Conservation (phyloP, 1,140 invertebrate species). For the Liolophura sinensis region DNA sequence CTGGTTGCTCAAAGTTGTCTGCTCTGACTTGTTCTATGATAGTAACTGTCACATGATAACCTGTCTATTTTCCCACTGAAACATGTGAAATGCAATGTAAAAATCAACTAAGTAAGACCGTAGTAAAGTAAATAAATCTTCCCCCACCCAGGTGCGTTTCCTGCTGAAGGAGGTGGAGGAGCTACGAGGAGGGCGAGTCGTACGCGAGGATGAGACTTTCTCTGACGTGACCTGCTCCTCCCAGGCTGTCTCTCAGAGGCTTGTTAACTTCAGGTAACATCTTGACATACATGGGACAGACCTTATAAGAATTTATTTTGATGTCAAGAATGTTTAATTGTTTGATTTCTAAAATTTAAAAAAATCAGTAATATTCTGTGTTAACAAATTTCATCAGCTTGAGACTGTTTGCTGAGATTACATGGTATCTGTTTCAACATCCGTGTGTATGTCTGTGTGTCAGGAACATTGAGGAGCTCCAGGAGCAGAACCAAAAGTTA, state of each 20-base stretch:
- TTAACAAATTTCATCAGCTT: too few species aligned
- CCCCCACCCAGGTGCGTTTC: constrained; percentile 66
- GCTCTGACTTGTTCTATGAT: too few species aligned
- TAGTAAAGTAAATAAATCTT: too few species aligned
- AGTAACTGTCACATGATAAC: too few species aligned
- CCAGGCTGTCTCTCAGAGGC: constrained; percentile 77
- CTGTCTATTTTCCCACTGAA: too few species aligned
- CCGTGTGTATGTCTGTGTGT: constrained; percentile 11
- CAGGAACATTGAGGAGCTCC: constrained; percentile 82
- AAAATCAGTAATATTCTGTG: too few species aligned
- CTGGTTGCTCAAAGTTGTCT: too few species aligned
- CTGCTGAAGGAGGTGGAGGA: constrained; percentile 86
- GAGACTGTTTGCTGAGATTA: not conserved
- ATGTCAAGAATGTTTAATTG: too few species aligned
- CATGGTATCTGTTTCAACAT: not conserved
- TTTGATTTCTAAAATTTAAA: constrained; percentile 7
- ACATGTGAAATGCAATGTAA: too few species aligned
- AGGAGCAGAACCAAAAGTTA: constrained; percentile 83
- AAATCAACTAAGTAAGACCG: too few species aligned
- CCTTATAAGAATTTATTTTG: too few species aligned
- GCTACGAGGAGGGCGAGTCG: constrained; percentile 61
- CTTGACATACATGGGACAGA: too few species aligned
- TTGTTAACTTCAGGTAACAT: constrained; percentile 76
- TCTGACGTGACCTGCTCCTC: constrained; percentile 46
- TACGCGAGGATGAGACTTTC: constrained; percentile 31